phyloP scores from a whole-genome alignment of 2,888 invertebrate species.

The Boloria euphrosyne region DNA sequence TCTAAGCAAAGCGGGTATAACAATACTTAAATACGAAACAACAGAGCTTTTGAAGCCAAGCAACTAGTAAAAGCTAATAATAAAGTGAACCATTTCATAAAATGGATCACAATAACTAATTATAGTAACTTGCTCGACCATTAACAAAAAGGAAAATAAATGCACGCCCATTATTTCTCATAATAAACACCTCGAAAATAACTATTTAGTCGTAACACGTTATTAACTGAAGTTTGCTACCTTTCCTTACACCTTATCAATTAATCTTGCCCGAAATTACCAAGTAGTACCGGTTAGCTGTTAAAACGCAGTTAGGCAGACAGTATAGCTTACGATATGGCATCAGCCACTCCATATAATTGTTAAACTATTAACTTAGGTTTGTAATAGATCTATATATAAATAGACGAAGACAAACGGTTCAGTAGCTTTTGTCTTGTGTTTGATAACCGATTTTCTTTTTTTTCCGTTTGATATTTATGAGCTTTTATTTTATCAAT shows the following conservation, averaged over 20 bases:
- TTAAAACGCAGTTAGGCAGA: slow-evolving; percentile 34
- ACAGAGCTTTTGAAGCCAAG: too few relatives aligned
- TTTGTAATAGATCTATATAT: not conserved
- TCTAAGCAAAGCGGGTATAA: too few relatives aligned
- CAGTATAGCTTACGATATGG: slow-evolving; percentile 10
- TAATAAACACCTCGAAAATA: slow-evolving; percentile 31
- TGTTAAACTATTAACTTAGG: not conserved
- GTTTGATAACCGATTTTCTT: too few relatives aligned
- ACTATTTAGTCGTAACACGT: slow-evolving; percentile 24
- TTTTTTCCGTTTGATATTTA: too few relatives aligned
- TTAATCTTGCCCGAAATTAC: slow-evolving; percentile 56
- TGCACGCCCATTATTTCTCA: slow-evolving; percentile 25
- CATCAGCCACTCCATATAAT: not conserved
- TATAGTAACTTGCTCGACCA: not conserved
- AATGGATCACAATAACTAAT: not conserved
- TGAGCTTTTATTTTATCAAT: too few relatives aligned
- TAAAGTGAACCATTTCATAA: not conserved
- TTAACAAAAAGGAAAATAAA: slow-evolving; percentile 15
- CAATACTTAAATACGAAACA: too few relatives aligned
- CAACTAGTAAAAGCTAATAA: too few relatives aligned
- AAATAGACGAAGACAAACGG: too few relatives aligned
- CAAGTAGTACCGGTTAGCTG: slow-evolving; percentile 50
- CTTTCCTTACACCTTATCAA: slow-evolving; percentile 45
- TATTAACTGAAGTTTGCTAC: slow-evolving; percentile 23
- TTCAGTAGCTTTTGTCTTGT: too few relatives aligned